Conservation (phyloP, 2,888 invertebrate genomes). For the Euzetes globulus region DNA sequence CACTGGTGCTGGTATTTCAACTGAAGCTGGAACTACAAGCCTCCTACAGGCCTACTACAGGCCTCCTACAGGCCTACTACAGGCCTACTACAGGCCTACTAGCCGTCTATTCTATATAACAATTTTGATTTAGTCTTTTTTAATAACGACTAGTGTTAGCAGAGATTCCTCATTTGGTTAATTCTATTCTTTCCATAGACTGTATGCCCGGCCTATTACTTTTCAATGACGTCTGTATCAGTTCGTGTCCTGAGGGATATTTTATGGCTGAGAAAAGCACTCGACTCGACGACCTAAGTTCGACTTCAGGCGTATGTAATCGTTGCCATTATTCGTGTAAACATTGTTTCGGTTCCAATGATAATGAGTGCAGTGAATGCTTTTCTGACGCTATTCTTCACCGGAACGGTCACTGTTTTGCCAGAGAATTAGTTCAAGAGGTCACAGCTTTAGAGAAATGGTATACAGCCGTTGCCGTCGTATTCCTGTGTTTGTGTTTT, state of each 20-base stretch:
- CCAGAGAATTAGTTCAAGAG: constrained; percentile 34
- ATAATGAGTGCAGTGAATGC: constrained; percentile 32
- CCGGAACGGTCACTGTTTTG: constrained; percentile 33
- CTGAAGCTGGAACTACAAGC: too few relatives aligned
- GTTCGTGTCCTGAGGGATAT: constrained; percentile 52
- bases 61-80: too few relatives aligned
- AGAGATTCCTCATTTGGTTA: neutral
- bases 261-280: neutral
- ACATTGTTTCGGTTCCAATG: constrained; percentile 7
- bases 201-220: constrained; percentile 58
- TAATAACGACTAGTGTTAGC: neutral
- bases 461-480: constrained; percentile 28
- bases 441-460: constrained; percentile 24
- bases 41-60: too few relatives aligned
- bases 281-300: neutral
- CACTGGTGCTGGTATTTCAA: too few relatives aligned
- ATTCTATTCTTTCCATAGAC: constrained; percentile 52
- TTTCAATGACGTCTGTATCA: constrained; percentile 57
- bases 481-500: constrained; percentile 25
- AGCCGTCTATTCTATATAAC: too few relatives aligned
- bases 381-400: constrained; percentile 32
- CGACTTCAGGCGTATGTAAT: neutral
- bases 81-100: too few relatives aligned
- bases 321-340: constrained; percentile 29
- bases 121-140: too few relatives aligned